Conservation (phyloP, 1,140 invertebrate genomes). For the Pseudomyrmex cubaensis region DNA sequence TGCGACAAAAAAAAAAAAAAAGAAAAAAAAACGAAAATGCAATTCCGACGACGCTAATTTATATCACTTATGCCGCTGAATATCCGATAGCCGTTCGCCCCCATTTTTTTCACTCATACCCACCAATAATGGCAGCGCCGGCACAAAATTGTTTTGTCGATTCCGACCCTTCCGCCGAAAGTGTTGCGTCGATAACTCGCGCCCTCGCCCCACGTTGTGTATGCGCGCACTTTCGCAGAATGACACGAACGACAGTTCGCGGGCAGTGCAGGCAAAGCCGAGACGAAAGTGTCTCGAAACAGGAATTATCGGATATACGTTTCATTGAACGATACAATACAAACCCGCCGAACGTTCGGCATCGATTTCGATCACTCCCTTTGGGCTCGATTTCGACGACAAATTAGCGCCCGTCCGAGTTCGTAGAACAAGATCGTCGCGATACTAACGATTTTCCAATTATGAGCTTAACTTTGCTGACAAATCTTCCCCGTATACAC, state of each 20-base stretch:
- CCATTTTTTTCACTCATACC: conserved; percentile 45
- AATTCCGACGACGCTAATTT: conserved; percentile 2
- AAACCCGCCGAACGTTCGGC: conserved; percentile 21
- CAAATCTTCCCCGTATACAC: background rate
- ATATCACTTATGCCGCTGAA: conserved; percentile 4
- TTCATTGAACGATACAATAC: background rate
- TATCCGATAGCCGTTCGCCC: conserved; percentile 26
- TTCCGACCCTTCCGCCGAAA: conserved; percentile 69
- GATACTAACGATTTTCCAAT: conserved; percentile 85
- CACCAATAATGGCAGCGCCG: conserved; percentile 61
- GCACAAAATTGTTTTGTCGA: conserved; percentile 76
- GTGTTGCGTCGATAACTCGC: conserved; percentile 72
- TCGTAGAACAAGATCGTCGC: conserved; percentile 71
- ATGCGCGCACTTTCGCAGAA: conserved; percentile 48
- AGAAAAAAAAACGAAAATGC: background rate
- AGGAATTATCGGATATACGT: conserved; percentile 74
- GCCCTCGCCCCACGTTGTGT: conserved; percentile 42
- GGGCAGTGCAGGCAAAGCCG: conserved; percentile 57
- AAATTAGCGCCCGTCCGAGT: conserved; percentile 73
- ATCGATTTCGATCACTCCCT: conserved; percentile 53
- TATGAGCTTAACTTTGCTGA: conserved; percentile 69
- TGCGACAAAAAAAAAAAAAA: no score
- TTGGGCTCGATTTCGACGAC: conserved; percentile 56
- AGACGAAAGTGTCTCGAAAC: conserved; percentile 67
- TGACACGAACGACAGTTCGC: conserved; percentile 72